Evolutionary conservation across 2,888 invertebrate genomes (phyloP).

Genomic region (Lasius fuliginosus): DNA sequence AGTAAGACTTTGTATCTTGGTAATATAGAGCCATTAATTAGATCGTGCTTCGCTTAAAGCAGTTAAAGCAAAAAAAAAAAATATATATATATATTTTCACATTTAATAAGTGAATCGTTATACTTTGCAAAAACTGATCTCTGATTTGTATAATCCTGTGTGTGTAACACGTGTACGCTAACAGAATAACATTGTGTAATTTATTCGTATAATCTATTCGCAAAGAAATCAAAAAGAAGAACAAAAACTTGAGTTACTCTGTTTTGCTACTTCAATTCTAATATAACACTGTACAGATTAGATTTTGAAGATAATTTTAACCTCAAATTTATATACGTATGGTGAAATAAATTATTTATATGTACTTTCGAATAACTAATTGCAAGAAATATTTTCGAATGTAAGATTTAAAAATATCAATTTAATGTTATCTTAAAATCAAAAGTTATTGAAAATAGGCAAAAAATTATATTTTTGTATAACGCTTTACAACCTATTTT

Average conservation of each 20-base stretch:
- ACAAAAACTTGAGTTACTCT: not conserved
- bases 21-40: too few species aligned
- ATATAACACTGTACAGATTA: not conserved
- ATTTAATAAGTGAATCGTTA: too few species aligned
- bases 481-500: slow-evolving; percentile 4
- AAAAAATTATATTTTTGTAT: not conserved
- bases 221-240: not conserved
- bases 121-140: not conserved
- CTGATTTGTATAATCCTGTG: not conserved
- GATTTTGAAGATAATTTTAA: not conserved
- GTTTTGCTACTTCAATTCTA: not conserved
- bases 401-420: not conserved
- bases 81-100: too few species aligned
- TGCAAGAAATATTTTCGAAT: not conserved
- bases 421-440: slow-evolving; percentile 1
- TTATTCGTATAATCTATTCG: not conserved
- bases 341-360: not conserved
- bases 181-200: not conserved
- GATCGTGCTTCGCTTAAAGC: too few species aligned
- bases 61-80: not conserved
- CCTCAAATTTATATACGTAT: not conserved
- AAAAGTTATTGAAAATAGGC: not conserved
- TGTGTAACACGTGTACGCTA: not conserved
- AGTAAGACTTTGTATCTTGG: too few species aligned
- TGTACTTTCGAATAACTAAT: not conserved